Evolutionary conservation across 2,888 invertebrate species (phyloP).

Genomic region (Cotesia congregata): DNA sequence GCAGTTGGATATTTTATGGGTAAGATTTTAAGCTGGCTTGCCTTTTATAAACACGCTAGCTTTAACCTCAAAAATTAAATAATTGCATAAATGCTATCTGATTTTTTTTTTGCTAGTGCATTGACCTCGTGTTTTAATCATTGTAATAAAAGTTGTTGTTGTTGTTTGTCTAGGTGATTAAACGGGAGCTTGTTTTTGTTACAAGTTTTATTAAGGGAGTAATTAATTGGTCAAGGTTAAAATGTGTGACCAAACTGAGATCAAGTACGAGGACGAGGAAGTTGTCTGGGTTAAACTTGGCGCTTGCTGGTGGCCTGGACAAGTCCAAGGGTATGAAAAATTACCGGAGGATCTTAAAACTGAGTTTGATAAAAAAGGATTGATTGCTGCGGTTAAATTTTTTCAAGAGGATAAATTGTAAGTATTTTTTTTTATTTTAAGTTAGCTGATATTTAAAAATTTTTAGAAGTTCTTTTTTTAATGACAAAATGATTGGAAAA

Average conservation of each 20-base stretch:
- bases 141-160: neutral
- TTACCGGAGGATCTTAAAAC: slow-evolving; percentile 79
- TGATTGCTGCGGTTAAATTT: slow-evolving; percentile 87
- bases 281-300: slow-evolving; percentile 90
- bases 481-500: too few species aligned
- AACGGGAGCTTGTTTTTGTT: neutral
- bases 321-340: slow-evolving; percentile 77
- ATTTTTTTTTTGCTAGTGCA: neutral
- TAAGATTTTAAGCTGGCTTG: neutral
- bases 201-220: neutral
- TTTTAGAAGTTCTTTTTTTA: neutral
- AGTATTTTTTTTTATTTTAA: slow-evolving; percentile 67
- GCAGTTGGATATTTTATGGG: neutral
- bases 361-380: slow-evolving; percentile 77
- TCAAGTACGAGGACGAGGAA: slow-evolving; percentile 80
- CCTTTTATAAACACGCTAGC: neutral
- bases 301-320: slow-evolving; percentile 89
- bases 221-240: slow-evolving; percentile 47
- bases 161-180: neutral
- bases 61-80: slow-evolving; percentile 3
- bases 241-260: slow-evolving; percentile 82
- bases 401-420: slow-evolving; percentile 88
- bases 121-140: slow-evolving; percentile 7
- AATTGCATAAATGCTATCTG: slow-evolving; percentile 4
- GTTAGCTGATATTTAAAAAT: too few species aligned